Evolutionary conservation across 1,140 invertebrate genomes (phyloP).

Genomic region (Lysiphlebus fabarum): DNA sequence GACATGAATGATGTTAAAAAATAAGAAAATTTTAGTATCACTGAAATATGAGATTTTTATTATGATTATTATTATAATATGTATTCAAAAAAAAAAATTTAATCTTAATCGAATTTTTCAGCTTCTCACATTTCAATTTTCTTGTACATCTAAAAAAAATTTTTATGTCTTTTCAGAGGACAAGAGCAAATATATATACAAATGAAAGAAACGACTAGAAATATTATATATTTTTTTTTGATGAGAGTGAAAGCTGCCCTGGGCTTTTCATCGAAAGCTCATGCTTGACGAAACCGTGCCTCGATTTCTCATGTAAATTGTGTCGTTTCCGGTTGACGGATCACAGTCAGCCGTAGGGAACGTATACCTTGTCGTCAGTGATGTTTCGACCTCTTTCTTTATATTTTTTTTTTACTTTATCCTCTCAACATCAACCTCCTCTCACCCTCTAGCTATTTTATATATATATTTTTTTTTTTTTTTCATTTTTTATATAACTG

Average conservation of each 20-base stretch:
- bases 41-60: too few relatives aligned
- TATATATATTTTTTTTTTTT: not conserved
- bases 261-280: constrained; percentile 28
- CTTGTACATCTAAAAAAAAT: constrained; percentile 7
- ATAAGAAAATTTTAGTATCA: too few relatives aligned
- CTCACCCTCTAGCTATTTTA: not conserved
- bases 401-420: not conserved
- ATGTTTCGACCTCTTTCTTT: not conserved
- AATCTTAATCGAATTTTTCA: constrained; percentile 21
- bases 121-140: constrained; percentile 22
- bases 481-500: too few relatives aligned
- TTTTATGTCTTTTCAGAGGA: constrained; percentile 8
- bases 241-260: constrained; percentile 13
- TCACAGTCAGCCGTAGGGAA: constrained; percentile 35
- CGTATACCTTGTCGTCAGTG: constrained; percentile 5
- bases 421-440: not conserved
- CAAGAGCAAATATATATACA: constrained; percentile 23
- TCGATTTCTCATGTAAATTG: constrained; percentile 46
- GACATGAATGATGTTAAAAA: too few relatives aligned
- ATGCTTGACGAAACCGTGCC: constrained; percentile 31
- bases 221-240: constrained; percentile 13
- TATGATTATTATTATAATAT: not conserved
- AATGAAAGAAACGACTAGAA: not conserved
- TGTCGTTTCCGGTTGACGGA: constrained; percentile 44
- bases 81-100: not conserved